Evolutionary conservation across 2,113 vertebrate genomes (phyloP).

Genomic region (Jaculus jaculus): DNA sequence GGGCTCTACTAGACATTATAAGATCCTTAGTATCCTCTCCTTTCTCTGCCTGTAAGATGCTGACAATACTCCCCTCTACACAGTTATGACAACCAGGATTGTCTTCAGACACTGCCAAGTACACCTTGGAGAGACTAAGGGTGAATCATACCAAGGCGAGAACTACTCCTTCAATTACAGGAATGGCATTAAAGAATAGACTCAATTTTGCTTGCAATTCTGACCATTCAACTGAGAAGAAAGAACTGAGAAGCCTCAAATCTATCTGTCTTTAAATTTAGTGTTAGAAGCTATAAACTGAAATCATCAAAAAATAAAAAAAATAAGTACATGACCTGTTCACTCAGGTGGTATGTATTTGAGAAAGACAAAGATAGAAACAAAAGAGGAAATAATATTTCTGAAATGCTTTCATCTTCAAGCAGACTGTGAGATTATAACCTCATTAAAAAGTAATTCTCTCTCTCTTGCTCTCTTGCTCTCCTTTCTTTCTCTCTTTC

Average conservation of each 20-base stretch:
- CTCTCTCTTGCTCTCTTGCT: neutral
- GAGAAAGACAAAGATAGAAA: constrained; percentile 58
- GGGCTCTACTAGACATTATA: neutral
- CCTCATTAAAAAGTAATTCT: neutral
- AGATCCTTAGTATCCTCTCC: neutral
- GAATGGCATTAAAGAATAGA: neutral
- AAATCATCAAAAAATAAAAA: constrained; percentile 3
- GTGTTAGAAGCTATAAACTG: constrained; percentile 2
- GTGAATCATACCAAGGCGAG: neutral
- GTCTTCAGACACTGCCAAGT: neutral
- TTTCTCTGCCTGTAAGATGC: neutral
- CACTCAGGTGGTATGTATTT: neutral
- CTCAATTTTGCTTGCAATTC: neutral
- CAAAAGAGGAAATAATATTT: constrained; percentile 46
- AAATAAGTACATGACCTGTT: neutral
- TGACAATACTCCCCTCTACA: neutral
- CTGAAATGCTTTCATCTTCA: constrained; percentile 39
- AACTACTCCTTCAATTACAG: neutral
- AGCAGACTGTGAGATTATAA: constrained; percentile 38
- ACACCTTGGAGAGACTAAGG: neutral
- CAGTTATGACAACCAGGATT: neutral
- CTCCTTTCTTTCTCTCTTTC: neutral
- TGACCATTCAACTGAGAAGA: constrained; percentile 8
- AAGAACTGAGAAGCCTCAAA: constrained; percentile 30
- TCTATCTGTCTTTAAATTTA: constrained; percentile 42